Conservation (phyloP, 92 coral and sea anemone genomes). For the Paramuricea clavata region DNA sequence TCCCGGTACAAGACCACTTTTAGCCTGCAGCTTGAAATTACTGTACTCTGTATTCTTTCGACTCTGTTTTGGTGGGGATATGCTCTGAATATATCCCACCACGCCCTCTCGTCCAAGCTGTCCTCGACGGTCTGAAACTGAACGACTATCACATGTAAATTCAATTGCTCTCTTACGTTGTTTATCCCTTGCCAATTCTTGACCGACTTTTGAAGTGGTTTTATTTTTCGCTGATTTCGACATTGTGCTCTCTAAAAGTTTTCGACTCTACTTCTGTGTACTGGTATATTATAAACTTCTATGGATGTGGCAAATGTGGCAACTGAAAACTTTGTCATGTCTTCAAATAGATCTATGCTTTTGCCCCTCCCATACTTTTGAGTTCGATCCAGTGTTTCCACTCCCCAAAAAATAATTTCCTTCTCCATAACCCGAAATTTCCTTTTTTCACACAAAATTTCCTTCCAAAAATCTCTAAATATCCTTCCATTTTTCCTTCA, state of each 20-base stretch:
- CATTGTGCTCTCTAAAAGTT: background rate
- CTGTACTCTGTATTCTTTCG: slow-evolving; percentile 40
- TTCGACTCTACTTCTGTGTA: no score
- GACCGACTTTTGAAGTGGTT: background rate
- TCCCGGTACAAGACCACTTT: slow-evolving; percentile 15
- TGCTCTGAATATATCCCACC: slow-evolving; percentile 37
- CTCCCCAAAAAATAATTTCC: no score
- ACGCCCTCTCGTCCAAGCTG: background rate
- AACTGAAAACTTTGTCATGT: no score
- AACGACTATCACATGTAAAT: background rate
- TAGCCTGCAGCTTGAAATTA: slow-evolving; percentile 42
- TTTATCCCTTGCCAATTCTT: background rate
- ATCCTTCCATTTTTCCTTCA: no score
- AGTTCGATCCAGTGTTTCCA: no score
- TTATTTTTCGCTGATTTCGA: slow-evolving; percentile 12
- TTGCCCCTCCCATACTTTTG: no score
- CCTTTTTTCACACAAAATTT: no score
- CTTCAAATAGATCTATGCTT: no score
- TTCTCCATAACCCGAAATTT: no score
- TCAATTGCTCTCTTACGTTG: slow-evolving; percentile 5
- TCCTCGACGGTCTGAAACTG: background rate
- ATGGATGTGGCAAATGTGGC: background rate
- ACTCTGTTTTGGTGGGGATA: slow-evolving; percentile 49
- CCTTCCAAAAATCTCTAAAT: no score
- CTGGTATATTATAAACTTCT: background rate